phyloP scores from a whole-genome alignment of 1,140 invertebrate genomes.

The Macrosteles quadrilineatus region DNA sequence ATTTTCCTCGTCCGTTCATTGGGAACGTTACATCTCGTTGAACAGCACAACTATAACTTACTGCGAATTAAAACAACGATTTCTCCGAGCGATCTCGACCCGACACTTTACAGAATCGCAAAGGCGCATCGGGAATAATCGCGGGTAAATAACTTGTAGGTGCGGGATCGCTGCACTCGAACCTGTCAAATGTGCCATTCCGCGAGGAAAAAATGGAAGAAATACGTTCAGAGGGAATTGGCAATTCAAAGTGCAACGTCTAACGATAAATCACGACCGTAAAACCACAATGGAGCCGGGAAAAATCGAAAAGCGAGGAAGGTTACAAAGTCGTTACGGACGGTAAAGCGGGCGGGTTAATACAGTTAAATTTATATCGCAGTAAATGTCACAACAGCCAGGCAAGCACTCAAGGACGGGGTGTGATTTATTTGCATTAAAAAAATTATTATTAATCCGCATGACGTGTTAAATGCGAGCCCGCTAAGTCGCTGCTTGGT shows the following conservation, averaged over 20 bases:
- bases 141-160: no score
- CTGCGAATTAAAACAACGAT: no score
- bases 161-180: no score
- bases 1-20: no score
- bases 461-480: slow-evolving; percentile 6
- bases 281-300: slow-evolving; percentile 18
- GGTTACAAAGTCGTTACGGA: slow-evolving; percentile 11
- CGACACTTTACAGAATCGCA: no score
- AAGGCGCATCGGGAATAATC: no score
- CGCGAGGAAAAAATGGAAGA: not conserved
- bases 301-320: slow-evolving; percentile 16
- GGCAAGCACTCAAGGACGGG: not conserved
- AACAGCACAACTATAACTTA: no score
- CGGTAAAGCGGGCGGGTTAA: slow-evolving; percentile 20
- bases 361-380: slow-evolving; percentile 24
- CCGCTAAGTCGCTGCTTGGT: not conserved
- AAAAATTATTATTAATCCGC: slow-evolving; percentile 21
- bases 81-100: no score
- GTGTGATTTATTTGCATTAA: slow-evolving; percentile 16
- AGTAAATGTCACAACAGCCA: slow-evolving; percentile 10
- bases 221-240: not conserved
- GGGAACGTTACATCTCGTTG: no score
- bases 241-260: slow-evolving; percentile 2
- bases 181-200: no score
- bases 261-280: slow-evolving; percentile 2